Base-by-base conservation (phyloP, 2,113 vertebrate genomes). In the Hemibagrus wyckioides region DNA sequence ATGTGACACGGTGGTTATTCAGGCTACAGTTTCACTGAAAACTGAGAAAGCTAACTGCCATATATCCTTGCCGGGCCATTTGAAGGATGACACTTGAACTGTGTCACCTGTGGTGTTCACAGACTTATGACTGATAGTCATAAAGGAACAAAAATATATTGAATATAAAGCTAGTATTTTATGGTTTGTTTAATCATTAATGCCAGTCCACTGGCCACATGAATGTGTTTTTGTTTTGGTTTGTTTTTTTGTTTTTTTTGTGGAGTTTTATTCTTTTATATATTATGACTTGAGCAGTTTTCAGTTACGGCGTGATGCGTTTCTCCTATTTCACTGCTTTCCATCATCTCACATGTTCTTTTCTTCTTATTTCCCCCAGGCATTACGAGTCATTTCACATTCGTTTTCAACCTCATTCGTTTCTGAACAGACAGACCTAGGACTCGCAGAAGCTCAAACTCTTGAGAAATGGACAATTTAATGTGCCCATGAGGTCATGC, bases 391-490 rank as follows among this genome's bases (percentile, higher is more conserved):
- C 56, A 73, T 33, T 76, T 85, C 84, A 59, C 71, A 86, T 67
- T 80, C 80, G 39, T 86, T 82, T 81, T 76, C 65, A 28, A 57
- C 80, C 63, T 81, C 84, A 88, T 52, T 83, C 21, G 81, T 86
- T 83, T 77, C 56, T 80, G 67, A 85, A 30, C 63, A 83, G 89
- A 86, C 81, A 84, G 41, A 79, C 59, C 8, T 56, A 56, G 73
- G 57, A 67, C 63, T 65, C 44, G 85, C 63, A 84, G 33, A 88
- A 88, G 75, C 88, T 56, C 75, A 83, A 84, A 87, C 86, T 89
- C 71, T 76, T 44, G 71, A 90, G 88, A 77, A 88, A 87, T 88
- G 76, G 90, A 86, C 76, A 90, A 89, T 90, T 90, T 90, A 88
- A 87, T 88, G 89, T 69, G 83, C 65, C 84, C 54, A 76, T 82